These are phyloP conservation scores for Matsumyia berberina DNA, from an alignment of 2,888 invertebrate genomes.

Conservation along the genomic window DNA sequence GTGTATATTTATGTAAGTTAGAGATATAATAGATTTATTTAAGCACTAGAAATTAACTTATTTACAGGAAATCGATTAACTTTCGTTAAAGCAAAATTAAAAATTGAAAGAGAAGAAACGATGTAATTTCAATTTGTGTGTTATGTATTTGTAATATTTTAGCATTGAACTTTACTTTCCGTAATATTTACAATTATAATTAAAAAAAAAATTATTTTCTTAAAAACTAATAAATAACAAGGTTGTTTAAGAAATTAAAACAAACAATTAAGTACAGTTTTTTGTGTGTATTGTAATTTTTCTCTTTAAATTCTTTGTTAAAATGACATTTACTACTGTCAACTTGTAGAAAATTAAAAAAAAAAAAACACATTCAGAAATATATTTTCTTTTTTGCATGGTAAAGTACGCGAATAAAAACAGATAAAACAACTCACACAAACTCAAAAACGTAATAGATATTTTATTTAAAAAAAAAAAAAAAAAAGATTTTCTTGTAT, in stretches of 20 bases:
- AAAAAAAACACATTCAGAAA: constrained; percentile 10
- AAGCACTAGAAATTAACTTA: constrained; percentile 57
- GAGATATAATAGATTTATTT: constrained; percentile 42
- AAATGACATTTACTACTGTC: background rate
- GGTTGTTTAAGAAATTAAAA: constrained; percentile 38
- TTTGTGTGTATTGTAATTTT: background rate
- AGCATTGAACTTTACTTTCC: constrained; percentile 36
- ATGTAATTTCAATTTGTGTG: constrained; percentile 1
- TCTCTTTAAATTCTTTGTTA: constrained; percentile 8
- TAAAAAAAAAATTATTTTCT: constrained; percentile 36
- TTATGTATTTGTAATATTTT: constrained; percentile 18
- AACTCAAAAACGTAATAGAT: constrained; percentile 26
- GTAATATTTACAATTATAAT: constrained; percentile 63
- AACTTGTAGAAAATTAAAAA: constrained; percentile 3
- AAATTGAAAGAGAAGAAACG: constrained; percentile 16
- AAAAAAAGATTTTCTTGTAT: constrained; percentile 3
- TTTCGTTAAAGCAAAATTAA: constrained; percentile 40
- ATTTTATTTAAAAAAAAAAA: background rate
- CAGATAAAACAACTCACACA: constrained; percentile 61
- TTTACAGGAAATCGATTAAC: constrained; percentile 65
- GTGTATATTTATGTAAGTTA: constrained; percentile 55
- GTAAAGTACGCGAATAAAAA: constrained; percentile 34
- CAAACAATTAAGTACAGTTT: constrained; percentile 69
- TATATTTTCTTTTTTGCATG: constrained; percentile 7
- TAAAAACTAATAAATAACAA: constrained; percentile 68